Evolutionary conservation across 2,113 vertebrate species (phyloP), one percentile per base, ranked within the genome.

Genomic region (Lycaon pictus): DNA sequence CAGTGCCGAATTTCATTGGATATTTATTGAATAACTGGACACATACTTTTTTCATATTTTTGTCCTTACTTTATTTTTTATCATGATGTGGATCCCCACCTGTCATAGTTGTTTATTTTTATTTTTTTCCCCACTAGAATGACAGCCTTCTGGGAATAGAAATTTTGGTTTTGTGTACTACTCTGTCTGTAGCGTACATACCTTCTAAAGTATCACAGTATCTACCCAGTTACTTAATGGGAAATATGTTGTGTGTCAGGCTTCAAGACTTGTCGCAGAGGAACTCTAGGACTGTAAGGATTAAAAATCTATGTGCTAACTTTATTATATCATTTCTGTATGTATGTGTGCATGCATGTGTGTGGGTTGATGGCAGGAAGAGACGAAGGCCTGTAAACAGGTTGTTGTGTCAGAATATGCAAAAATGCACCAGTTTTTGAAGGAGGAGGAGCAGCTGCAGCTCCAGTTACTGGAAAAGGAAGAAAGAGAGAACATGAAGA

Each of bases 361-460:
- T 8, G 3, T 3, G 19, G 88, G 11, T 86, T n/a, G 35, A 62
- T 17, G 82, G 17, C 84, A 98, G 98, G 96, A 97, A 69, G 96
- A 98, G 79, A 96, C 96, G 19, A 95, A 97, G 79, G 86, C 82
- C 4, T 96, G 87, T 65, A 97, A 97, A 25, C 96, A 98, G 74
- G 97, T 95, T 0, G 89, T 98, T 29, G 82, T 90, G 25, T 97
- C 89, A 1, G 98, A 98, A 67, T 98, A 97, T 1, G 81, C 88
- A 93, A 98, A 98, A 83, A 98, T 98, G 97, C 89, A 97, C 43
- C 97, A 97, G 97, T 98, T 98, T 83, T 94, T 98, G 71, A 95
- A 96, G 91, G 98, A 98, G 53, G 97, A 98, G 63, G 96, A 97
- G 1, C 76, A 97, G 53, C 23, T 97, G 0, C 96, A 97, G 5